These are phyloP conservation scores for Drosophila paracracens DNA, from an alignment of 2,888 invertebrate species.

Conservation along the genomic window DNA sequence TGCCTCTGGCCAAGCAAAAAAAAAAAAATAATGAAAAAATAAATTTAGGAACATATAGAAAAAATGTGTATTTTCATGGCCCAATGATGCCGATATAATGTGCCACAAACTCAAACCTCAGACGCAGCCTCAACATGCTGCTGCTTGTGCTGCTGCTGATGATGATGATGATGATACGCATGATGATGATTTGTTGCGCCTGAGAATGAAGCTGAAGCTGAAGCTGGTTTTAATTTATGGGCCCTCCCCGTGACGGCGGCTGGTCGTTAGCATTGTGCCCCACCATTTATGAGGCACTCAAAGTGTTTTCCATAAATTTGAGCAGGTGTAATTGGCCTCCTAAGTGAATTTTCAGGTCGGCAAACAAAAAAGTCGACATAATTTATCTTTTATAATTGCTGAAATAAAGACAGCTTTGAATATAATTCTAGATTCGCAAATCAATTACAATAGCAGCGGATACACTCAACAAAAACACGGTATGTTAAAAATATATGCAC, in stretches of 20 bases:
- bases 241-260: conserved; percentile 32
- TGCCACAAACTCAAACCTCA: conserved; percentile 31
- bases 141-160: neutral
- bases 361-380: neutral
- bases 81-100: conserved; percentile 69
- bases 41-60: neutral
- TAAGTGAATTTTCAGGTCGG: conserved; percentile 70
- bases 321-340: conserved; percentile 35
- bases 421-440: neutral
- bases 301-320: conserved; percentile 61
- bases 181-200: conserved; percentile 58
- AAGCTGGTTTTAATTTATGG: conserved; percentile 62
- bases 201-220: neutral
- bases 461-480: neutral
- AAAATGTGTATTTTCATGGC: conserved; percentile 63
- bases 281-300: conserved; percentile 51
- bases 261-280: conserved; percentile 51
- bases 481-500: neutral
- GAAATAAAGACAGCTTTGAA: neutral
- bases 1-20: conserved; percentile 41
- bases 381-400: neutral
- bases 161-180: conserved; percentile 22
- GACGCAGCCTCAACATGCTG: neutral
- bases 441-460: neutral
- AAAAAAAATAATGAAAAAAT: neutral